A percentile compares a stretch with the other conserved stretches of the same genome.
phyloP scores from a whole-genome alignment of 2,113 vertebrate species.

The Leiothrix lutea region DNA sequence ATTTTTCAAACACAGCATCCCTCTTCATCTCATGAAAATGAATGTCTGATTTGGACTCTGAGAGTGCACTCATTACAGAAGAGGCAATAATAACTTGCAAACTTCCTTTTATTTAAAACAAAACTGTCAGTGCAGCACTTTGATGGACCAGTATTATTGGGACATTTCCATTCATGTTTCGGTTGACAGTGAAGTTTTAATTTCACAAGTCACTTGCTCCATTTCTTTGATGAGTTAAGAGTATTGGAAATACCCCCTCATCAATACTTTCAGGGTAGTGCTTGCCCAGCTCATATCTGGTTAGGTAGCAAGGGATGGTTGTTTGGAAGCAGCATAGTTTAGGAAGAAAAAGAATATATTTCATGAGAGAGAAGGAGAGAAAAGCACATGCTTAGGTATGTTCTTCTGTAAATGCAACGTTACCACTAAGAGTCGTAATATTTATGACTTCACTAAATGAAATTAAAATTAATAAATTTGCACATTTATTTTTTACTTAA shows the following conservation, averaged over 20 bases:
- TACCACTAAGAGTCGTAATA: neutral
- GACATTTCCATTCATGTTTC: slow-evolving; percentile 31
- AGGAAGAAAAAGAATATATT: neutral
- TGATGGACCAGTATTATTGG: neutral
- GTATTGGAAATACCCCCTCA: neutral
- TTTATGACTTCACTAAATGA: neutral
- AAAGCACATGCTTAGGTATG: neutral
- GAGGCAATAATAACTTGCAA: neutral
- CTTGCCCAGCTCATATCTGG: neutral
- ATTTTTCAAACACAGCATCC: neutral
- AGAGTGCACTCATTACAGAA: neutral
- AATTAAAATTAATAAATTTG: slow-evolving; percentile 22
- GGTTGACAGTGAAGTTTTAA: slow-evolving; percentile 49
- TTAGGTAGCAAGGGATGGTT: neutral
- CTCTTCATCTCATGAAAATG: neutral
- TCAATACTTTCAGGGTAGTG: neutral
- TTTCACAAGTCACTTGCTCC: neutral
- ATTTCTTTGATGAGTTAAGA: slow-evolving; percentile 55
- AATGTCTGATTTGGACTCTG: neutral
- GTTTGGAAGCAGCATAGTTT: neutral
- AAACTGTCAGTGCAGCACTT: neutral
- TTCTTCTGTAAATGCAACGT: neutral
- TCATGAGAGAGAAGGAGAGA: neutral
- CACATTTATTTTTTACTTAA: neutral
- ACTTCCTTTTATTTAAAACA: neutral